Evolutionary conservation across 2,113 vertebrate genomes (phyloP), one percentile per base, ranked within the genome.

Genomic region (Deroptyus accipitrinus): DNA sequence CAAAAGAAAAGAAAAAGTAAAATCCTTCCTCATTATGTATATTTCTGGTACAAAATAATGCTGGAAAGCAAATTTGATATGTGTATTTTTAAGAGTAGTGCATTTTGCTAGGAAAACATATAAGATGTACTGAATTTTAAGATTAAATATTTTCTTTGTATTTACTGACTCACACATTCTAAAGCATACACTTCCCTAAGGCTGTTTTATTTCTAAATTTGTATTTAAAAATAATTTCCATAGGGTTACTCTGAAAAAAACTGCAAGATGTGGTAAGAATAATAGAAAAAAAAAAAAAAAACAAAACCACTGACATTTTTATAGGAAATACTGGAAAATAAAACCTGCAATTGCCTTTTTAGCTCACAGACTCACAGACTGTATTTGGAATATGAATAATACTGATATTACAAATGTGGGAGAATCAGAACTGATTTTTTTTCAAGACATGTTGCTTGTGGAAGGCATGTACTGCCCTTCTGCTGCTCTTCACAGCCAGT

Each of bases 161-260:
- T 70, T 77, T 94, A 46, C 39, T 67, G 31, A 30, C 28, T 92
- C 46, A 57, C 46, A 31, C 24, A 73, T 93, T 48, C 48, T 83
- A 83, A 85, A 61, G 14, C 19, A 37, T 15, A 88, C 10, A 51
- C 86, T 94, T 67, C 13, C 46, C 64, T 74, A 70, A 70, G 83
- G 92, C 19, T 80, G 41, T 59, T 83, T 92, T 86, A 41, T 88
- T 92, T 93, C 76, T 57, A 79, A 86, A 49, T 92, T 73, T 37
- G 11, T 80, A 44, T 42, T 90, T 86, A 39, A 6, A 76, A 51
- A 66, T 49, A 79, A 92, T 86, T 92, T 90, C 46, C 72, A 70
- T 23, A 49, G 33, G 42, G 22, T 86, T 80, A 73, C 19, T 72
- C 37, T 52, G 49, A 80, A 80, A 94, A 79, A 73, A 83, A 69